Percentiles rank a stretch among this genome's conserved stretches.
phyloP scores from a whole-genome alignment of 2,797 vertebrate species.

The Lacerta agilis region DNA sequence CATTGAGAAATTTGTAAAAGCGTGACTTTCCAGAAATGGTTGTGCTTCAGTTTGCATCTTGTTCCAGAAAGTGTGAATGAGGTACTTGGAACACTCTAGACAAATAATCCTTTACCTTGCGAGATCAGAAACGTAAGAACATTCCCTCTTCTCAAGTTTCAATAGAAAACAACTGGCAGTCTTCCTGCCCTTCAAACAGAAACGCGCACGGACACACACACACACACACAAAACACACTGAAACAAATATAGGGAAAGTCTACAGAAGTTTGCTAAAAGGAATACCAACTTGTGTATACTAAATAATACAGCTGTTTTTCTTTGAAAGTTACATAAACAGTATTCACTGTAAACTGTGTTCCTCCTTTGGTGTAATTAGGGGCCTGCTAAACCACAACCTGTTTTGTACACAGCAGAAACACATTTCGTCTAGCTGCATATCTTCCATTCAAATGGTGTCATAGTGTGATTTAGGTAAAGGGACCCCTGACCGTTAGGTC shows the following conservation, averaged over 20 bases:
- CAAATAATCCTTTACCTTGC: background rate
- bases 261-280: slow-evolving; percentile 39
- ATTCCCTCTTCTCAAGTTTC: background rate
- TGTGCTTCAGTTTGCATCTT: too few species aligned
- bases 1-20: too few species aligned
- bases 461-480: background rate
- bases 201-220: background rate
- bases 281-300: background rate
- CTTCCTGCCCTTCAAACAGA: background rate
- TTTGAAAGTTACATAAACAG: slow-evolving; percentile 31
- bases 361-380: slow-evolving; percentile 27
- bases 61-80: background rate
- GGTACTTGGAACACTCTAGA: background rate
- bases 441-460: background rate
- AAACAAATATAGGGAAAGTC: slow-evolving; percentile 11
- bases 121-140: background rate
- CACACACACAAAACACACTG: background rate
- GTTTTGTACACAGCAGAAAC: slow-evolving; percentile 40
- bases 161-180: background rate
- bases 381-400: slow-evolving; percentile 16
- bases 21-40: too few species aligned
- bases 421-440: background rate
- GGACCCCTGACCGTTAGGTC: too few species aligned
- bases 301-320: slow-evolving; percentile 31
- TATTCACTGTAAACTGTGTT: slow-evolving; percentile 38